Evolutionary conservation across 2,113 vertebrate genomes (phyloP).

Genomic region (Rhizomys pruinosus): DNA sequence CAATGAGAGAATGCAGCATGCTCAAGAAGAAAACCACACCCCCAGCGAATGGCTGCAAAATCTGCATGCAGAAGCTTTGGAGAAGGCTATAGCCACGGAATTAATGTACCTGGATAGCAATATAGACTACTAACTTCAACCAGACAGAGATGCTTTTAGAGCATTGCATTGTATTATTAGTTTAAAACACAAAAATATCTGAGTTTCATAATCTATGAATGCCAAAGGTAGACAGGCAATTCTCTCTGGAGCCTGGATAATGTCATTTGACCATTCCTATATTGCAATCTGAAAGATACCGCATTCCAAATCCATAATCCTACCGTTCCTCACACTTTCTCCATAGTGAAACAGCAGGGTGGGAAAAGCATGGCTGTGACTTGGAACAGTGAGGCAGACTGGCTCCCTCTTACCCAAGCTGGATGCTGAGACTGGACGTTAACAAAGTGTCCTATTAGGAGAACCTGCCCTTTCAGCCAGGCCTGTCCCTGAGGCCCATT

Average conservation of each 20-base stretch:
- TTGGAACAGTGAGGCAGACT: background rate
- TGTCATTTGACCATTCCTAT: background rate
- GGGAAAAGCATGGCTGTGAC: fast-evolving
- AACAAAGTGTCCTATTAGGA: too few species aligned
- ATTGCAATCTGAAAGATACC: background rate
- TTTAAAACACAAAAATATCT: background rate
- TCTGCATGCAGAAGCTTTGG: background rate
- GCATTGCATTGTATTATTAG: background rate
- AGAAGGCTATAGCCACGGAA: background rate
- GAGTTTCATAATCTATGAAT: background rate
- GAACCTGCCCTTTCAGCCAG: fast-evolving
- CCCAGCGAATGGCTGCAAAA: too few species aligned
- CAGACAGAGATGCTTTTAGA: background rate
- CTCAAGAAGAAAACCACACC: background rate
- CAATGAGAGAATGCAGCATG: background rate
- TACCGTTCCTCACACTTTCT: background rate
- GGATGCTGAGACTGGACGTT: background rate
- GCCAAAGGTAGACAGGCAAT: background rate
- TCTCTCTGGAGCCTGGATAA: background rate
- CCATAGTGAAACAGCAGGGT: fast-evolving
- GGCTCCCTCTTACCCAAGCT: fast-evolving
- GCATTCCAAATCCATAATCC: background rate
- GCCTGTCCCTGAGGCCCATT: too few species aligned
- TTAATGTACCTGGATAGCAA: background rate
- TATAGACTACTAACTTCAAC: background rate